Base-by-base conservation (phyloP, 2,888 invertebrate species). In the Agrochola macilenta region DNA sequence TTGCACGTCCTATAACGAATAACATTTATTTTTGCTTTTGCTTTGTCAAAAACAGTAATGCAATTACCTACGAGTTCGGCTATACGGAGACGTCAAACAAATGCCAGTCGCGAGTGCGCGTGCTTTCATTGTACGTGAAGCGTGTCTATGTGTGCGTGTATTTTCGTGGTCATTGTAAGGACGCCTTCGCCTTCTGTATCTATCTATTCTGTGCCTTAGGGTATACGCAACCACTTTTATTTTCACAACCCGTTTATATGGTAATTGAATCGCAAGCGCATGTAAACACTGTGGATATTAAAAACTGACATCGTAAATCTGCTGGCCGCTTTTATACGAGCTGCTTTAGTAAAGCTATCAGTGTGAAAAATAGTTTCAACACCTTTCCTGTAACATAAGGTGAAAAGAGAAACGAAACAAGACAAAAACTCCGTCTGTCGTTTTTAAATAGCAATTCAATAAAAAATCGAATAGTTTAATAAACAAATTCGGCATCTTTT, bases 171-270 rank as follows among this genome's bases (percentile, higher is more conserved):
- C 43, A 1, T 43, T 43, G 43, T 11, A 43, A 43, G 43, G 43
- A 43, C 43, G 43, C 43, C 11, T 43, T 43, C 11, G 43, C 43
- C 35, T 63, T 78, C 75, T 81, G 46, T n/a, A 5, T 0, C 26
- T n/a, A 14, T 39, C 2, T 63, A n/a, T 30, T 57, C 26, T 57
- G 23, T 49, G 63, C 60, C 79, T 70, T 3, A 61, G 63, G 79
- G 64, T 70, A 66, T 17, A 54, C 12, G 57, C 49, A 65, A n/a
- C 7, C 30, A 69, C 60, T 80, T 74, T 82, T 81, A 76, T 84
- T 86, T 89, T 84, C 82, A 80, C 71, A 65, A 72, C 72, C 79
- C 68, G 81, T 90, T 86, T 85, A 54, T 88, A 91, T 90, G 91
- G 69, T 88, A 91, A 90, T 90, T 83, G 78, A 88, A 87, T 83